These are phyloP conservation scores for Silurus glanis DNA, from an alignment of 2,113 vertebrate species.

Conservation along the genomic window DNA sequence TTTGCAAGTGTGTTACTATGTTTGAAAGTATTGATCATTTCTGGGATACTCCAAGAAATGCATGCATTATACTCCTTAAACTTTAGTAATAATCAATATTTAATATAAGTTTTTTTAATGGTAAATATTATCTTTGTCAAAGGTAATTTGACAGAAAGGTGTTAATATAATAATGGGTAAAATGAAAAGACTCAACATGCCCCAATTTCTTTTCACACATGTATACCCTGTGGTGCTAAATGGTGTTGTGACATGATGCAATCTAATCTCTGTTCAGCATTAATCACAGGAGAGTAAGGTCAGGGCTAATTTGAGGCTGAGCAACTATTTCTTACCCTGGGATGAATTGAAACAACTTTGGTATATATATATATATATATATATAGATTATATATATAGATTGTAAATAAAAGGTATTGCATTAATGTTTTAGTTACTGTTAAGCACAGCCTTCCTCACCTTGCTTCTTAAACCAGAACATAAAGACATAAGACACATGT, in stretches of 20 bases:
- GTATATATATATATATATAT: background rate
- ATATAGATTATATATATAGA: background rate
- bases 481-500: background rate
- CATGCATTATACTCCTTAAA: background rate
- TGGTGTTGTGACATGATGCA: slow-evolving; percentile 6
- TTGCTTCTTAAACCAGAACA: background rate
- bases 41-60: background rate
- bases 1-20: background rate
- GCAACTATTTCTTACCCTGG: slow-evolving; percentile 11
- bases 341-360: background rate
- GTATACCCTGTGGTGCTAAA: slow-evolving; percentile 18
- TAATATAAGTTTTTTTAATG: background rate
- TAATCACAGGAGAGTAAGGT: slow-evolving; percentile 11
- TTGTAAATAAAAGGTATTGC: too few relatives aligned
- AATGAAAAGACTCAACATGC: background rate
- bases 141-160: background rate
- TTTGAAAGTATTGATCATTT: background rate
- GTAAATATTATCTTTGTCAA: background rate
- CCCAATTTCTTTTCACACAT: background rate
- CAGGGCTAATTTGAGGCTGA: slow-evolving; percentile 17
- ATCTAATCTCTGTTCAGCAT: slow-evolving; percentile 18
- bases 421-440: background rate
- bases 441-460: background rate
- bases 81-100: background rate
- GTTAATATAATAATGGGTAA: background rate